phyloP scores from a whole-genome alignment of 2,113 vertebrate genomes.

The Stomatorhinus ivindoensis region DNA sequence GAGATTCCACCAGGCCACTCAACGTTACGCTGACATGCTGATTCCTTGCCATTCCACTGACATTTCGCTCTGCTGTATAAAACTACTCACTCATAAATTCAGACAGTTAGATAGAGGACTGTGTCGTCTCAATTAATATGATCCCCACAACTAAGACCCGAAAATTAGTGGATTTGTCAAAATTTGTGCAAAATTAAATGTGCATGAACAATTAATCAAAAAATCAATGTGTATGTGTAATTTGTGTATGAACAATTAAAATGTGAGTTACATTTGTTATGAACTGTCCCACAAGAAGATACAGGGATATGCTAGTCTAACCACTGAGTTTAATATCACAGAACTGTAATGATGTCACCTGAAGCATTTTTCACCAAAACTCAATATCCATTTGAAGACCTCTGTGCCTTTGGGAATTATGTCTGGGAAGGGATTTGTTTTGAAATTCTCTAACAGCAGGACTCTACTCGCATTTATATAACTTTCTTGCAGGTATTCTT shows the following conservation, averaged over 20 bases:
- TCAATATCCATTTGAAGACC: neutral
- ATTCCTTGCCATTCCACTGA: neutral
- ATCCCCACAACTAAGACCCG: neutral
- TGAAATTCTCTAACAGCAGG: neutral
- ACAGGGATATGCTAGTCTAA: neutral
- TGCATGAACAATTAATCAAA: neutral
- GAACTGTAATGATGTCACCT: neutral
- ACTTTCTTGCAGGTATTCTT: slow-evolving; percentile 66
- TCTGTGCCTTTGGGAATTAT: neutral
- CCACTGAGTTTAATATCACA: neutral
- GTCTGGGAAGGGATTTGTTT: neutral
- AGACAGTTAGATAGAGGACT: neutral
- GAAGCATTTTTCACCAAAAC: neutral
- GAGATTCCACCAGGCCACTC: neutral
- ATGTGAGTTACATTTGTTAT: neutral
- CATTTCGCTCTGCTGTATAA: neutral
- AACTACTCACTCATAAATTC: neutral
- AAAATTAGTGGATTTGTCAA: neutral
- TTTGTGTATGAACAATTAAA: neutral
- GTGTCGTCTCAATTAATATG: neutral
- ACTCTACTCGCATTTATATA: neutral
- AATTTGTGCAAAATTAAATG: neutral
- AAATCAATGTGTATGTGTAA: no score
- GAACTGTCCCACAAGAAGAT: neutral
- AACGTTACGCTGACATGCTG: neutral